phyloP scores from a whole-genome alignment of 2,113 vertebrate species.

The Dasyornis broadbenti region DNA sequence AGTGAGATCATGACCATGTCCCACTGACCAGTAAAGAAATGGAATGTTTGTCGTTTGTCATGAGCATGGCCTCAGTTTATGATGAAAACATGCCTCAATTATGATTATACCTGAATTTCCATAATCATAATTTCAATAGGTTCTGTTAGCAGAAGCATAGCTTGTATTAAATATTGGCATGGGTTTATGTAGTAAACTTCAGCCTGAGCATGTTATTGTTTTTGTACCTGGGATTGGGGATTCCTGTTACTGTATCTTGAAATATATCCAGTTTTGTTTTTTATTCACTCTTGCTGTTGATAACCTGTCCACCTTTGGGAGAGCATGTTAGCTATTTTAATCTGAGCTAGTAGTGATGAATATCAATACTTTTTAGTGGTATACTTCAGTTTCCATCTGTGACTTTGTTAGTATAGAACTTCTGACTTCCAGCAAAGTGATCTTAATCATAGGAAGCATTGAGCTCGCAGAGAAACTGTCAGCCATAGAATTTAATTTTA shows the following conservation, averaged over 20 bases:
- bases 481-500: not conserved
- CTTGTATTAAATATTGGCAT: not conserved
- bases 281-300: not conserved
- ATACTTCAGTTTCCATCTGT: not conserved
- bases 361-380: not conserved
- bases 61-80: not conserved
- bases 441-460: not conserved
- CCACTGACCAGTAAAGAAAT: not conserved
- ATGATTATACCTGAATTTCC: not conserved
- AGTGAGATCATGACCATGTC: not conserved
- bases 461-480: not conserved
- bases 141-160: not conserved
- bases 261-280: not conserved
- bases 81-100: not conserved
- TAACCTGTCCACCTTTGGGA: not conserved
- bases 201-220: not conserved
- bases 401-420: constrained; percentile 5
- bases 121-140: not conserved
- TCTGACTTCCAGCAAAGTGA: not conserved
- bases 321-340: not conserved
- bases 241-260: not conserved
- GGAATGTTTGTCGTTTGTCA: not conserved
- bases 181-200: not conserved
- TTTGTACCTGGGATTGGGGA: not conserved
- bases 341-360: not conserved